Percentiles rank a stretch among this genome's conserved stretches.
Evolutionary conservation across 2,113 vertebrate species (phyloP).

Genomic region (Synodontis membranacea): DNA sequence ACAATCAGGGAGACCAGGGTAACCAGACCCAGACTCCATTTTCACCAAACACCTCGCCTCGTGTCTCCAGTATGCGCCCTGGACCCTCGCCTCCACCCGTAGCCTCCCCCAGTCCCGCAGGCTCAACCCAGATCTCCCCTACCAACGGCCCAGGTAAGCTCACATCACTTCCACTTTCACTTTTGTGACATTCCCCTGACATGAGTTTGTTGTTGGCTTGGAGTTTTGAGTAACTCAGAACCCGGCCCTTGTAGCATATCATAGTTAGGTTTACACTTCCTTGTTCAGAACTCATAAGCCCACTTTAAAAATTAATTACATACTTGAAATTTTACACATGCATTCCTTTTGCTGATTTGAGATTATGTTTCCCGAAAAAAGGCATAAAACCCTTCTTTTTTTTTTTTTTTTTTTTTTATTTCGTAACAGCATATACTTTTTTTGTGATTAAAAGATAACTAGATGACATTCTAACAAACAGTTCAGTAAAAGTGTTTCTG

Average conservation of each 20-base stretch:
- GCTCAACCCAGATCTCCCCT: conserved; percentile 88
- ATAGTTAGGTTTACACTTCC: background rate
- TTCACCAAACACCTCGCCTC: conserved; percentile 88
- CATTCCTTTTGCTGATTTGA: background rate
- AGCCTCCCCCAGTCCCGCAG: conserved; percentile 77
- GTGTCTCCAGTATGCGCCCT: conserved; percentile 80
- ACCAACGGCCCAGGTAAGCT: conserved; percentile 85
- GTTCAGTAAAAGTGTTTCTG: background rate
- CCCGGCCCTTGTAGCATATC: background rate
- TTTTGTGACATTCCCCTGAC: background rate
- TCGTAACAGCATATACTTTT: background rate
- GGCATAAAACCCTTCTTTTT: background rate
- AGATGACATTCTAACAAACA: background rate
- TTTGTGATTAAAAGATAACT: background rate
- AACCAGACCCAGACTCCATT: conserved; percentile 89
- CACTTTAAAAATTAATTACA: background rate
- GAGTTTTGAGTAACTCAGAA: background rate
- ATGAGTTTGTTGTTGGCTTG: background rate
- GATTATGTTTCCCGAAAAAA: background rate
- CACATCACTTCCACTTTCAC: background rate
- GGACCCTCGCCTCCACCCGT: conserved; percentile 84
- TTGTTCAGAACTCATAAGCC: background rate
- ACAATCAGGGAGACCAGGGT: conserved; percentile 88
- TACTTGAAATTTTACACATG: background rate
- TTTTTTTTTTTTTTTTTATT: no score